Conservation (phyloP, 2,113 vertebrate genomes). For the Garra rufa region DNA sequence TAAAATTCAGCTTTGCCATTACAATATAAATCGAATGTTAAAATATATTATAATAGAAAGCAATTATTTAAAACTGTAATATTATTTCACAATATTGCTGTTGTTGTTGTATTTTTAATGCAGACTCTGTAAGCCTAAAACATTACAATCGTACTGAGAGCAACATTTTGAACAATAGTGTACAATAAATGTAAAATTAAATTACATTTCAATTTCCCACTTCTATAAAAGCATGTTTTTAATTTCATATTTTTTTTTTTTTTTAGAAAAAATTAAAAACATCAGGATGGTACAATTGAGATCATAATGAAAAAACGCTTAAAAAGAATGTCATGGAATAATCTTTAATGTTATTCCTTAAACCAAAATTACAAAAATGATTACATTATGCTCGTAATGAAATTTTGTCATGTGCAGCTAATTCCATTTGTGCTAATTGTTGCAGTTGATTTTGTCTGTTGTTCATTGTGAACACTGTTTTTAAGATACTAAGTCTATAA, state of each 20-base stretch:
- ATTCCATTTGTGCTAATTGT: background rate
- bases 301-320: background rate
- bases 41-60: no score
- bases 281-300: background rate
- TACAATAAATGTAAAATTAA: background rate
- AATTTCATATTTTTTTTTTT: no score
- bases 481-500: no score
- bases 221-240: background rate
- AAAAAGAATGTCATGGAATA: background rate
- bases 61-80: no score
- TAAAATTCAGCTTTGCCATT: no score
- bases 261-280: no score
- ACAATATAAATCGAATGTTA: no score
- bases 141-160: background rate
- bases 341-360: background rate
- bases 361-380: background rate
- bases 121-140: no score
- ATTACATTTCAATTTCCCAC: background rate
- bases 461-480: background rate
- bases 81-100: no score
- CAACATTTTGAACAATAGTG: background rate
- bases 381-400: background rate
- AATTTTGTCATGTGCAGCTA: background rate
- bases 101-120: no score
- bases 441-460: background rate